Evolutionary conservation across 92 coral and sea anemone species (phyloP).

Genomic region (Zoanthus sansibaricus): DNA sequence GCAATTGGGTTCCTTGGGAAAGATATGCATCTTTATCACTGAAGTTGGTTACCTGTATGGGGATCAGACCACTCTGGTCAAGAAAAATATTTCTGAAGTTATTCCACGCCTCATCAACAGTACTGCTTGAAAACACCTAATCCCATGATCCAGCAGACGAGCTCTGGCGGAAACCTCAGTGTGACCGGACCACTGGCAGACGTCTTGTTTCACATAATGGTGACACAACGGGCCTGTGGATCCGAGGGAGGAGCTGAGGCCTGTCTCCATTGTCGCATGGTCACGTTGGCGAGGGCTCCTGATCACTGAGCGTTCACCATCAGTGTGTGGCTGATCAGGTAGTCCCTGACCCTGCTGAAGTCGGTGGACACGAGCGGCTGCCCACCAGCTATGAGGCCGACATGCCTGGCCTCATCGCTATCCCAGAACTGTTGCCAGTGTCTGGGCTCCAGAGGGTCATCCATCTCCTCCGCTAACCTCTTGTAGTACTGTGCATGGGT

Average conservation of each 20-base stretch:
- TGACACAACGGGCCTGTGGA: neutral
- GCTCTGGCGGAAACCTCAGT: neutral
- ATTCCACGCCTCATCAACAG: too few relatives aligned
- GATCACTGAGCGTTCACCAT: conserved; percentile 1
- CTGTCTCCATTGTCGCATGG: neutral
- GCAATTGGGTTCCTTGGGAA: too few relatives aligned
- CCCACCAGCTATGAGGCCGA: neutral
- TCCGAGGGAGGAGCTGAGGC: neutral
- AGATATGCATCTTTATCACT: too few relatives aligned
- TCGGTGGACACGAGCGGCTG: neutral
- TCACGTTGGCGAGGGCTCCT: conserved; percentile 8
- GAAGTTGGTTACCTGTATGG: too few relatives aligned
- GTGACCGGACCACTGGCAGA: neutral
- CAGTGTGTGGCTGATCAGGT: neutral
- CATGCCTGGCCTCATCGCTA: neutral
- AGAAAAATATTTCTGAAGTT: too few relatives aligned
- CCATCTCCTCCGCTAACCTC: neutral
- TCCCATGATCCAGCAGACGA: neutral
- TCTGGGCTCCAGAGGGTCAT: neutral
- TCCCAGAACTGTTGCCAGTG: too few relatives aligned
- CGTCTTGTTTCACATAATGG: neutral
- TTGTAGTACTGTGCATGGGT: neutral
- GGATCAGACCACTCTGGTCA: too few relatives aligned
- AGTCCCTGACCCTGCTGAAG: neutral
- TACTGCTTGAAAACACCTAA: too few relatives aligned